Evolutionary conservation across 2,888 invertebrate genomes (phyloP).

Genomic region (Euproctis similis): DNA sequence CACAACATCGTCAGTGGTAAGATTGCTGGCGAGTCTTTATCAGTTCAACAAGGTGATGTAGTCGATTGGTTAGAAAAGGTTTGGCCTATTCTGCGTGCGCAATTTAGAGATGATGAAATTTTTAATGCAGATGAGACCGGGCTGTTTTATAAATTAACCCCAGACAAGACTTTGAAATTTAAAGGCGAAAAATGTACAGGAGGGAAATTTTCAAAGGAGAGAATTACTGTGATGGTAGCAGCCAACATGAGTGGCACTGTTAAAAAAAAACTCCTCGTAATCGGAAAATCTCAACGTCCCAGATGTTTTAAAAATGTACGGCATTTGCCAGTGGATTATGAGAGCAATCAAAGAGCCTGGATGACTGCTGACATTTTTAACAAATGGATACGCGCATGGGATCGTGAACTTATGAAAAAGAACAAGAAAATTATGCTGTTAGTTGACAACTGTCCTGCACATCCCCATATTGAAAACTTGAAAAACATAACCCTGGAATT

Average conservation of each 20-base stretch:
- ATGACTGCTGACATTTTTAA: constrained; percentile 1
- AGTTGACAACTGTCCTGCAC: constrained; percentile 8
- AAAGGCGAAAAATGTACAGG: constrained; percentile 16
- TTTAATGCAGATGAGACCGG: constrained; percentile 24
- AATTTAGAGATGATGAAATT: constrained; percentile 20
- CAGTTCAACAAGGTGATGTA: constrained; percentile 12
- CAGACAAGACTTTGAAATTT: constrained; percentile 14
- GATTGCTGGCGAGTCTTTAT: constrained; percentile 18
- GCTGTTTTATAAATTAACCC: not conserved
- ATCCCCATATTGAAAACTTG: constrained; percentile 2
- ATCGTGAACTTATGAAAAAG: constrained; percentile 4
- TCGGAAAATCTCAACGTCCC: constrained; percentile 10
- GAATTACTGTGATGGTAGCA: constrained; percentile 20
- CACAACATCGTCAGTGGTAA: constrained; percentile 19
- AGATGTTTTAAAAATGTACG: not conserved
- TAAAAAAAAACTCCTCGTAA: constrained; percentile 18
- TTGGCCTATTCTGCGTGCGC: constrained; percentile 8
- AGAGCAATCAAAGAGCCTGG: constrained; percentile 7
- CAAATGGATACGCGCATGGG: constrained; percentile 4
- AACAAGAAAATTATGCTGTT: constrained; percentile 6
- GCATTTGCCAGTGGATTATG: not conserved
- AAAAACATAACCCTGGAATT: constrained; percentile 3
- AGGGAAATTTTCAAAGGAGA: constrained; percentile 15
- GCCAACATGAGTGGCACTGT: constrained; percentile 17
- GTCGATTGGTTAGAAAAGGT: constrained; percentile 12